Evolutionary conservation across 2,113 vertebrate species (phyloP).

Genomic region (Triplophysa dalaica): DNA sequence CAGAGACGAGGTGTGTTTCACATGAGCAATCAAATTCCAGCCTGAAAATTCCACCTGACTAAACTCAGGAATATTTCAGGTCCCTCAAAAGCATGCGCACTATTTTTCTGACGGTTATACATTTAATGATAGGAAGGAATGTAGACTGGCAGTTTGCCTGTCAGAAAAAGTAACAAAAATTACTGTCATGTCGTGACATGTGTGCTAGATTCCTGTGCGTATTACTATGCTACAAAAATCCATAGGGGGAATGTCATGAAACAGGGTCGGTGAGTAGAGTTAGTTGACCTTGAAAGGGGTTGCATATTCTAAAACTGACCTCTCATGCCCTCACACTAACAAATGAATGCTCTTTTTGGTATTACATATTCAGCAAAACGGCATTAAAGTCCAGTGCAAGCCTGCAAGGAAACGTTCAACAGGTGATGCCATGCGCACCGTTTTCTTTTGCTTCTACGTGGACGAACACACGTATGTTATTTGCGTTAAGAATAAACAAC

Average conservation of each 20-base stretch:
- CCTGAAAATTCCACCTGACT: background rate
- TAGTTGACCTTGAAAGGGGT: background rate
- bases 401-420: background rate
- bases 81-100: background rate
- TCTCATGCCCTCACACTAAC: background rate
- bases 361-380: background rate
- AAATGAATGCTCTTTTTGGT: background rate
- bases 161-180: conserved; percentile 22
- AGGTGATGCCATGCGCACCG: background rate
- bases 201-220: conserved; percentile 9
- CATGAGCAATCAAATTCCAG: conserved; percentile 23
- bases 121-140: background rate
- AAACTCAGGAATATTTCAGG: conserved; percentile 6
- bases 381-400: background rate
- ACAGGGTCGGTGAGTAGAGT: background rate
- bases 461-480: background rate
- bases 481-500: background rate
- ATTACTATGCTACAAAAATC: background rate
- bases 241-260: background rate
- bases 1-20: conserved; percentile 2
- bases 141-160: background rate
- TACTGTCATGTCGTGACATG: conserved; percentile 23
- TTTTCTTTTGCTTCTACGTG: background rate
- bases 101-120: background rate
- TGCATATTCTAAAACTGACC: background rate